Base-by-base conservation (phyloP, 2,888 invertebrate genomes). In the Cheiracanthium punctorium region DNA sequence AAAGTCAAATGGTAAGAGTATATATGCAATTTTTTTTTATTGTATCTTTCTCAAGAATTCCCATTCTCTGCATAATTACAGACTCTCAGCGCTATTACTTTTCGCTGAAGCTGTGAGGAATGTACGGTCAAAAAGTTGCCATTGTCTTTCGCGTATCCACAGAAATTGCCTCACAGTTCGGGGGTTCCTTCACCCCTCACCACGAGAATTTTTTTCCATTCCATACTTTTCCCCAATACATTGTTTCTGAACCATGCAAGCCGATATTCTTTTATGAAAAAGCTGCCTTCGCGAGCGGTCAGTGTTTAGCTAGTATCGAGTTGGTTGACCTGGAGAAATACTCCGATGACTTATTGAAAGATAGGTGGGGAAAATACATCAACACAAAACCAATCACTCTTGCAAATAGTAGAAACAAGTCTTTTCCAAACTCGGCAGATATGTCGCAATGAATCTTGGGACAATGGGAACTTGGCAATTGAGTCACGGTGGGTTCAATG, bases 21-120 rank as follows among this genome's bases (percentile, higher is more conserved):
- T 10, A 28, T 20, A 14, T 1, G 2, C 0, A 37, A 37, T 43
- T 30, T 43, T 43, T 64, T 48, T n/a, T 52, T 80, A n/a, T 71
- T 71, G 52, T 58, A 72, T 70, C 69, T 72, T 43, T 69, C 30
- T 43, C 67, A 48, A n/a, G 24, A 72, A 80, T 82, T 70, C 70
- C 75, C 48, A 74, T 67, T 77, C 77, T 71, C 65, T 85, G 84
- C 84, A 85, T 85, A 85, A 85, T 85, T 85, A 85, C 84, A 85
- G 79, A 32, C 58, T 37, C 30, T 33, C 30, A 30, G 29, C 71
- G 29, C 82, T 64, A 73, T 65, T 72, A 73, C 77, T 77, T 82
- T 71, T 64, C 52, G 43, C 52, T 71, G 52, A 64, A 77, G 67
- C 48, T 73, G 73, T 69, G 33, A 69, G 58, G 58, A 58, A 24